phyloP scores from a whole-genome alignment of 2,888 invertebrate species.

The Sepiola atlantica region DNA sequence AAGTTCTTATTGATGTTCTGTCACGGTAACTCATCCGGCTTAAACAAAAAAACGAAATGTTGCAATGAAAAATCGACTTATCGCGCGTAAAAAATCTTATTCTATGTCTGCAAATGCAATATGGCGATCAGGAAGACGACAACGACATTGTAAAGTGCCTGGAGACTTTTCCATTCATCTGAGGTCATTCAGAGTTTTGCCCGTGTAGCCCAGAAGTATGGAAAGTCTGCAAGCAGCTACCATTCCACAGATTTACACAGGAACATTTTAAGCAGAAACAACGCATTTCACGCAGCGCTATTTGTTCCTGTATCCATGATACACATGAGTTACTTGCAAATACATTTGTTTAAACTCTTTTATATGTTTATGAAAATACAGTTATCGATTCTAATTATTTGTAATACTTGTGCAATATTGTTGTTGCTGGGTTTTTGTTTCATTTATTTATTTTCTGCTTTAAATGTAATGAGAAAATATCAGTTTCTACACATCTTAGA shows the following conservation, averaged over 20 bases:
- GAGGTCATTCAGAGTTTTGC: conserved; percentile 40
- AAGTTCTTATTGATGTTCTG: too few relatives aligned
- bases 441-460: too few relatives aligned
- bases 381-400: too few relatives aligned
- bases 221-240: conserved; percentile 33
- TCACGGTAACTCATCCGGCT: too few relatives aligned
- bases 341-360: neutral
- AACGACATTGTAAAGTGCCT: neutral
- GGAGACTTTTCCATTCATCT: conserved; percentile 43
- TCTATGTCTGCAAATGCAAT: neutral
- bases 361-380: too few relatives aligned
- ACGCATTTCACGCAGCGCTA: neutral
- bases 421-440: too few relatives aligned
- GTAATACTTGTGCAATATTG: too few relatives aligned
- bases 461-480: too few relatives aligned
- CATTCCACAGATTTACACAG: neutral
- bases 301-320: neutral
- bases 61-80: neutral
- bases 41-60: neutral
- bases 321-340: neutral
- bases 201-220: conserved; percentile 46
- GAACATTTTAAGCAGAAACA: neutral
- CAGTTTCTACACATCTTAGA: too few relatives aligned
- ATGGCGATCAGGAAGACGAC: neutral
- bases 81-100: neutral